phyloP scores from a whole-genome alignment of 2,113 vertebrate species.

The Acrocephalus kingi region DNA sequence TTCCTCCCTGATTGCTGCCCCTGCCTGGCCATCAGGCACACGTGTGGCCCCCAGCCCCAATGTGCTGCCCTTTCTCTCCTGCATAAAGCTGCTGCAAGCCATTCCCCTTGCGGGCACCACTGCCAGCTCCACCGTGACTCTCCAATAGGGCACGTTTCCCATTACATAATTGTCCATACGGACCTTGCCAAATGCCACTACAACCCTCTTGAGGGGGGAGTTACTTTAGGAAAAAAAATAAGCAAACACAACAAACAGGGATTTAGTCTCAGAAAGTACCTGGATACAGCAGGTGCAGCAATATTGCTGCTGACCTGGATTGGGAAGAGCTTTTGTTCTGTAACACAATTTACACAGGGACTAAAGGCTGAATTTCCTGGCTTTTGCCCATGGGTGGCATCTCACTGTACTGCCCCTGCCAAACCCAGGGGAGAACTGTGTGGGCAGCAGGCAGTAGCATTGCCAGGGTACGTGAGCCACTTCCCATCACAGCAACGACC shows the following conservation, averaged over 20 bases:
- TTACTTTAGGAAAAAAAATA: neutral
- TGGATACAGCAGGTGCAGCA: neutral
- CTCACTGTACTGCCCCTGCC: neutral
- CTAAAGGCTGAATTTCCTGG: neutral
- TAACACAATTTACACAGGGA: neutral
- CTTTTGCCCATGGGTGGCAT: neutral
- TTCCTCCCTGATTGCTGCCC: neutral
- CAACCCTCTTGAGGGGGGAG: neutral
- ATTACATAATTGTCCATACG: conserved; percentile 19
- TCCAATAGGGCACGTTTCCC: neutral
- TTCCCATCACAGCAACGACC: neutral
- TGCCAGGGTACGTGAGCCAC: neutral
- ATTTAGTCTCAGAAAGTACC: neutral
- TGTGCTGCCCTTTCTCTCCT: neutral
- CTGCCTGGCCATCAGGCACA: neutral
- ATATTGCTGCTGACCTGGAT: neutral
- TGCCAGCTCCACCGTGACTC: neutral
- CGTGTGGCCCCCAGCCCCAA: fast-evolving
- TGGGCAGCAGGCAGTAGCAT: neutral
- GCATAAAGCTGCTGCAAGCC: neutral
- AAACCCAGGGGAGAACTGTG: neutral
- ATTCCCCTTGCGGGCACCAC: neutral
- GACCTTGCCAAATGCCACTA: neutral
- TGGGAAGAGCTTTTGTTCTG: neutral
- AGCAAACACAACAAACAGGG: neutral